phyloP scores from a whole-genome alignment of 1,140 invertebrate species.

The Temnothorax curvispinosus region DNA sequence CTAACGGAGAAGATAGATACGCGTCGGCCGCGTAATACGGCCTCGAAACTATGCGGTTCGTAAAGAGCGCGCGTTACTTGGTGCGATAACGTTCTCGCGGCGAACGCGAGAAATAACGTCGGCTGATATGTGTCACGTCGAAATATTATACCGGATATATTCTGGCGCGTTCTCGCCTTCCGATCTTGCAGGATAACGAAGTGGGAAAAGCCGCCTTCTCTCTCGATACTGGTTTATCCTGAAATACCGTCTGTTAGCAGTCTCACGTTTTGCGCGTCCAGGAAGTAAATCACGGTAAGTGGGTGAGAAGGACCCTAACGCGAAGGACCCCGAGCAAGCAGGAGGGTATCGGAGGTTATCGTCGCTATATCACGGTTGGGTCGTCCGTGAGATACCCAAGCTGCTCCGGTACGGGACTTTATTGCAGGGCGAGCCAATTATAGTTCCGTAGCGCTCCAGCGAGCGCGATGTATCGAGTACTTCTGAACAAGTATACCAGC shows the following conservation, averaged over 20 bases:
- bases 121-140: neutral
- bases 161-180: neutral
- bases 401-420: slow-evolving; percentile 75
- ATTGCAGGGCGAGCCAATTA: slow-evolving; percentile 79
- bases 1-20: slow-evolving; percentile 51
- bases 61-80: slow-evolving; percentile 10
- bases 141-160: neutral
- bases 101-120: neutral
- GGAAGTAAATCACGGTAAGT: slow-evolving; percentile 79
- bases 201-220: slow-evolving; percentile 21
- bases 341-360: slow-evolving; percentile 75
- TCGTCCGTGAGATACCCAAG: slow-evolving; percentile 76
- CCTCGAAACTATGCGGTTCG: slow-evolving; percentile 39
- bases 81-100: slow-evolving; percentile 12
- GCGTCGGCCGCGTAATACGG: slow-evolving; percentile 27
- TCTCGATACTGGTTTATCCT: slow-evolving; percentile 40
- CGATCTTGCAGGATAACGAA: slow-evolving; percentile 31
- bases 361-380: slow-evolving; percentile 77
- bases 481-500: slow-evolving; percentile 65
- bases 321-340: slow-evolving; percentile 66
- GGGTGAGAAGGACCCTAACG: slow-evolving; percentile 74
- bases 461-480: slow-evolving; percentile 76
- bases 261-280: slow-evolving; percentile 70
- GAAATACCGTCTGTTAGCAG: slow-evolving; percentile 65
- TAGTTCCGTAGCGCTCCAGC: slow-evolving; percentile 70